Evolutionary conservation across 2,113 vertebrate genomes (phyloP), one percentile per base, ranked within the genome.

Genomic region (Dolichotis patagonum): DNA sequence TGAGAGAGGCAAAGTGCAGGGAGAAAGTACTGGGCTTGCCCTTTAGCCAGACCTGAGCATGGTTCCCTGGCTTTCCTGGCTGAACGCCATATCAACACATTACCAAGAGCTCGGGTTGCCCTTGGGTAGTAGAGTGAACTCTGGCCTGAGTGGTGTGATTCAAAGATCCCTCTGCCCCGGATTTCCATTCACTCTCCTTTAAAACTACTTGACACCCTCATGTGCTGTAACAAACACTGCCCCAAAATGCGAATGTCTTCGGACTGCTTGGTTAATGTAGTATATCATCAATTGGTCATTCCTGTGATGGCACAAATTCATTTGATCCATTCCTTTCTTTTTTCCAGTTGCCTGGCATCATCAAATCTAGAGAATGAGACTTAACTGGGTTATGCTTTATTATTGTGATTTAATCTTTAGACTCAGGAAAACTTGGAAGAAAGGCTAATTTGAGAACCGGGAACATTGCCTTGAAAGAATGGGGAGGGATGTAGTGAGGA

Each of bases 141-240:
- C 60, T 65, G 96, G 20, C 85, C 90, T 43, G 38, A 56, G 85
- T 95, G 96, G 85, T 73, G 20, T 97, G 97, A 97, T 94, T 87
- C 85, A 67, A 94, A 97, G 71, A 65, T 82, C 28, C 11, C 75
- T 96, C 35, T 81, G 65, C 19, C 65, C 95, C 62, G 84, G 20
- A 88, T 84, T 91, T 67, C 52, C n/a, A 17, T 41, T 62, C 30
- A 3, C 10, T 46, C 22, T 82, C 78, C 82, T 69, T 60, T 52
- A 86, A 81, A 91, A 69, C 41, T 69, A 52, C 62, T 35, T 35
- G 35, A 30, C 62, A 60, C 35, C 60, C 14, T 88, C 32, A 10
- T 62, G 91, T 43, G 63, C 30, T 49, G 41, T 92, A 94, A 80
- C 14, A 83, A 28, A 17, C 8, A 49, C 10, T 78, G 19, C 75